These are phyloP conservation scores for Ibycter americanus DNA, from an alignment of 2,797 vertebrate species.

Conservation along the genomic window DNA sequence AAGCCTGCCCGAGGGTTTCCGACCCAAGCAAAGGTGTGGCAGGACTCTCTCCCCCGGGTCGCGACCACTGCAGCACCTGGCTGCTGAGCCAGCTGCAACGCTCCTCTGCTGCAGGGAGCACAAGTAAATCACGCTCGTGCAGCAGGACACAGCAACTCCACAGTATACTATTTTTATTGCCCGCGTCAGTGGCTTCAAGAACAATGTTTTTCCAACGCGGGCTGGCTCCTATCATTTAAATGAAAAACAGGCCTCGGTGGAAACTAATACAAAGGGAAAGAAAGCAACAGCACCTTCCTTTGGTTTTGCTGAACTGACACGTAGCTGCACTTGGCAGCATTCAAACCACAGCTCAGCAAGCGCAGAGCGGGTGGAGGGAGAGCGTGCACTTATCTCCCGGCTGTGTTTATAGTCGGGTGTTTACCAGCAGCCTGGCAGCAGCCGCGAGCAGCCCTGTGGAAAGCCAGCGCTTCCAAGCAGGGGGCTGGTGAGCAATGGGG, in stretches of 20 bases:
- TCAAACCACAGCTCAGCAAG: not conserved
- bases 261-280: not conserved
- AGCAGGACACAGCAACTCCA: not conserved
- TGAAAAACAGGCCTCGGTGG: not conserved
- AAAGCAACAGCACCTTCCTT: not conserved
- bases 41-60: accelerated
- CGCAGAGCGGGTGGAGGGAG: not conserved
- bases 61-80: not conserved
- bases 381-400: not conserved
- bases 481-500: not conserved
- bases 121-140: not conserved
- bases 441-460: not conserved
- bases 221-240: not conserved
- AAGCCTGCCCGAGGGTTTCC: accelerated
- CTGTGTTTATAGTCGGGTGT: not conserved
- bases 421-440: not conserved
- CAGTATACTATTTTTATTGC: not conserved
- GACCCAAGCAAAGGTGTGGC: not conserved
- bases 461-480: not conserved
- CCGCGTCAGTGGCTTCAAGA: not conserved
- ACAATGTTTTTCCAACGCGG: not conserved
- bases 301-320: not conserved
- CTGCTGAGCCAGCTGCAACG: not conserved
- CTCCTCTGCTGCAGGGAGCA: not conserved
- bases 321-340: not conserved